Percentiles rank a stretch among this genome's conserved stretches.
Evolutionary conservation across 2,888 invertebrate species (phyloP).

Genomic region (Melieria omissa): DNA sequence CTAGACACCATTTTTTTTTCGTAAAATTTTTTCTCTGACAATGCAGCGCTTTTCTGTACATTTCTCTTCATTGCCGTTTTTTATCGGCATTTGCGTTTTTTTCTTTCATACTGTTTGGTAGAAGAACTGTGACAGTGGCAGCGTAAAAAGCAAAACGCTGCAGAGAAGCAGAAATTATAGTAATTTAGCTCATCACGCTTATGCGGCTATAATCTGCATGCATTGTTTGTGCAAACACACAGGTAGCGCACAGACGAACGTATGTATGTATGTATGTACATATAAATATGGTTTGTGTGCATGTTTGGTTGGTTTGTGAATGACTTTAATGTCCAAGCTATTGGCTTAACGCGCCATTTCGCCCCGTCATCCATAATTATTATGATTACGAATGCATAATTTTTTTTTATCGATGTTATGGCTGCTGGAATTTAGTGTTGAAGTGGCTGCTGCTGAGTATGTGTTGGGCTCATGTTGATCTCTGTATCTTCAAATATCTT

Average conservation of each 20-base stretch:
- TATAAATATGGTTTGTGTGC: background rate
- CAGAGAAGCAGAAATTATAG: background rate
- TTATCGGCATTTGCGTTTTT: too few relatives aligned
- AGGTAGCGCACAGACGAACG: background rate
- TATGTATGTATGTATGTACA: background rate
- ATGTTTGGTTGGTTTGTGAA: too few relatives aligned
- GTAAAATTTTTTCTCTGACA: too few relatives aligned
- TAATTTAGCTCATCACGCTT: conserved; percentile 2
- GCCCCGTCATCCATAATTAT: conserved; percentile 27
- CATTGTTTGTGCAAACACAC: background rate
- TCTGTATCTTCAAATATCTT: too few relatives aligned
- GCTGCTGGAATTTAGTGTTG: conserved; percentile 48
- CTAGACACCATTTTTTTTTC: too few relatives aligned
- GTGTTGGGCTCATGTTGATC: background rate
- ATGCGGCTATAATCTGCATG: background rate
- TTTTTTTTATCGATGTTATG: conserved; percentile 51
- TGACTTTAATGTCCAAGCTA: background rate
- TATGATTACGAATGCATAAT: conserved; percentile 22
- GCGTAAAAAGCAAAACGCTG: too few relatives aligned
- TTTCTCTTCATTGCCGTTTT: too few relatives aligned
- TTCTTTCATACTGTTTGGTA: too few relatives aligned
- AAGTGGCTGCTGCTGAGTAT: conserved; percentile 36
- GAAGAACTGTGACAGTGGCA: too few relatives aligned
- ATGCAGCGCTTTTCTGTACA: too few relatives aligned
- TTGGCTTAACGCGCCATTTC: background rate